A percentile compares a stretch with the other conserved stretches of the same genome.
These are phyloP conservation scores for Sitta carolinensis DNA, from an alignment of 2,797 vertebrate species.

Conservation along the genomic window DNA sequence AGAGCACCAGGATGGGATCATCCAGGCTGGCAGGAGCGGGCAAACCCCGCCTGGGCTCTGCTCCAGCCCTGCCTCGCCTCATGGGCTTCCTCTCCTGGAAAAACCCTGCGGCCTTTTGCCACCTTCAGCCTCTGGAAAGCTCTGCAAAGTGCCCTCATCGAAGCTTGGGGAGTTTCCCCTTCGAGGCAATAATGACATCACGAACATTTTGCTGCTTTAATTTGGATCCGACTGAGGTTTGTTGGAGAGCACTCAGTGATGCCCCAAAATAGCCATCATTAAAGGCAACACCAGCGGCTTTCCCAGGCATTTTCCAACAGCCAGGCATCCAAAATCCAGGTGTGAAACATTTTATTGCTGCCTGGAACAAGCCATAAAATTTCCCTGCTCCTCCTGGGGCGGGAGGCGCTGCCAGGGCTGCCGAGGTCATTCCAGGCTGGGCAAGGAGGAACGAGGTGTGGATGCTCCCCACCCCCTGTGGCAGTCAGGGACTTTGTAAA, in stretches of 20 bases:
- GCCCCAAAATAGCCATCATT: background rate
- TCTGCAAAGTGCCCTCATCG: background rate
- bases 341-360: background rate
- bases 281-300: background rate
- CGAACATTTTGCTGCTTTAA: background rate
- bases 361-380: background rate
- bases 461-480: rapidly evolving
- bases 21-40: no score
- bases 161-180: background rate
- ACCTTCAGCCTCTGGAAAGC: background rate
- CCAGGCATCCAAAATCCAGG: background rate
- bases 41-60: no score
- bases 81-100: background rate
- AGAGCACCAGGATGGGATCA: background rate
- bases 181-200: background rate
- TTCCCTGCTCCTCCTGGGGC: background rate
- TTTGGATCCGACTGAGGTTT: background rate
- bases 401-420: background rate
- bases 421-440: background rate
- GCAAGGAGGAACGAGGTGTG: background rate
- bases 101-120: background rate
- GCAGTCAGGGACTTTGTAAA: background rate
- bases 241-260: background rate
- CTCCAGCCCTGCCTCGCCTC: background rate
- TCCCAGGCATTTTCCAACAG: background rate